These are phyloP conservation scores for Eilema depressum DNA, from an alignment of 2,888 invertebrate species.

Conservation along the genomic window DNA sequence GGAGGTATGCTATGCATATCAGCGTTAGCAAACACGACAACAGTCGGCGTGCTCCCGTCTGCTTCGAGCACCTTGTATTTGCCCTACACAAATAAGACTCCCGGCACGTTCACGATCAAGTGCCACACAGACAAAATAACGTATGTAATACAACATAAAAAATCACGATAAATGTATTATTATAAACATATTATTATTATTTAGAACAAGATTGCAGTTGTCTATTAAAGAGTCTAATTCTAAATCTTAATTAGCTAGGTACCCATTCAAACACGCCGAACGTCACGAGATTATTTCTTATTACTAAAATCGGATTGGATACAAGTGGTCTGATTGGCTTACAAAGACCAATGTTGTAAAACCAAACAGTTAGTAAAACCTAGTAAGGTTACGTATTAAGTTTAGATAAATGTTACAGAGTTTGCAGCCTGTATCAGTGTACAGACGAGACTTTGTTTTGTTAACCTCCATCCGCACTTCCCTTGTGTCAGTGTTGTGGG, in stretches of 20 bases:
- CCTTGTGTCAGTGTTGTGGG: constrained; percentile 74
- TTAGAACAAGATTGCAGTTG: not conserved
- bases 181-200: too few relatives aligned
- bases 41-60: constrained; percentile 65
- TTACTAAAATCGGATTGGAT: too few relatives aligned
- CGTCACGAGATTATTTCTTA: too few relatives aligned
- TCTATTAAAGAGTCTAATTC: not conserved
- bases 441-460: constrained; percentile 79
- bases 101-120: constrained; percentile 68
- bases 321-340: too few relatives aligned
- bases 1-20: constrained; percentile 82
- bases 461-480: constrained; percentile 79
- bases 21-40: constrained; percentile 74
- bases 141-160: constrained; percentile 51
- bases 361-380: constrained; percentile 47
- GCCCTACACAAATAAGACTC: constrained; percentile 74
- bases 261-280: constrained; percentile 15
- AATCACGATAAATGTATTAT: too few relatives aligned
- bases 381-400: constrained; percentile 40
- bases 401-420: constrained; percentile 42
- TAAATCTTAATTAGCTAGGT: not conserved
- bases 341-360: constrained; percentile 44
- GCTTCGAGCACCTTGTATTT: constrained; percentile 80
- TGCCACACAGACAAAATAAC: constrained; percentile 66
- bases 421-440: constrained; percentile 65